Evolutionary conservation across 2,113 vertebrate genomes (phyloP), one percentile per base, ranked within the genome.

Genomic region (Lutjanus erythropterus): DNA sequence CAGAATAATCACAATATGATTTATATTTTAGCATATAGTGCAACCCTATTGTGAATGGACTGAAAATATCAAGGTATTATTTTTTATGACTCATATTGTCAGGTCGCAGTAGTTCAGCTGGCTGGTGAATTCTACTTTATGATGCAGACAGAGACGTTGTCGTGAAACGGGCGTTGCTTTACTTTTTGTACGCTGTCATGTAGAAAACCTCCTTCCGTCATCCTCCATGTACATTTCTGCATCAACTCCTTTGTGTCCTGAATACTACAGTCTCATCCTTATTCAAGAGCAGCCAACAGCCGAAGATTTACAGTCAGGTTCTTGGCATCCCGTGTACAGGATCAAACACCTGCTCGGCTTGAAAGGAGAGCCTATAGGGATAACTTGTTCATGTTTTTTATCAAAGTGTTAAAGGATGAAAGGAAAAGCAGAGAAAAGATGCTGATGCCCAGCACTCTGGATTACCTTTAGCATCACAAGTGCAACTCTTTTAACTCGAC

Each of bases 291-390:
- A 70, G 61, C 75, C 50, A 72, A 23, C 66, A 68, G 62, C 35
- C 55, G 55, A 60, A 80, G 58, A 68, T 74, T 74, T 80, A 33
- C 50, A 70, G 76, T 80, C 59, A 64, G 60, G 65, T 62, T 67
- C 35, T 55, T 44, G 68, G 46, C 62, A 58, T 59, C 55, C 29
- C 16, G 33, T 76, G 81, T 84, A 70, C 71, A 62, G 55, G 86
- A 86, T 90, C 86, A 86, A 88, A 88, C 80, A 71, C 50, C 39
- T 78, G 74, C 67, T 88, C 46, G 31, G 52, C 78, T 85, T 81
- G 42, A 87, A 71, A 82, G 76, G 46, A 55, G 16, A 11, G 62
- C 72, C 81, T 70, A 35, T 71, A 64, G 79, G 65, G 65, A 81
- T 31, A 21, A 66, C 65, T 52, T 71, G 42, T 80, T 80, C 47